Base-by-base conservation (phyloP, 2,113 vertebrate genomes). In the Antennarius striatus region DNA sequence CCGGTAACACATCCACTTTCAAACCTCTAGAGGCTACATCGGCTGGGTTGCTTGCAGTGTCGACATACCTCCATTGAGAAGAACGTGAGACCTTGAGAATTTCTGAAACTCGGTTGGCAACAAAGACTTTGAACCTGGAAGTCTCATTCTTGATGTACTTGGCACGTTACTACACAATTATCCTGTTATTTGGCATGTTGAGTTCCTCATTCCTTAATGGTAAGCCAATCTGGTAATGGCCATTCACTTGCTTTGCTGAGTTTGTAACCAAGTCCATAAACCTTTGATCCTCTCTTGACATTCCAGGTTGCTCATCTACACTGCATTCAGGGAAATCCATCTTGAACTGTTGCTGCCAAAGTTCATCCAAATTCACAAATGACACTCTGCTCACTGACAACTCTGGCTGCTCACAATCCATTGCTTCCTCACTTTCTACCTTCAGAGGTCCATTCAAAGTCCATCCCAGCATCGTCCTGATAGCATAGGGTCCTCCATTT, bases 331-430 rank as follows among this genome's bases (percentile, higher is more conserved):
- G 50, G 22, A 52, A 28, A 12, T 52, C 17, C 4, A 9, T 4
- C 7, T 52, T 52, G 17, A 52, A 28, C n/a, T 52, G 50, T 28
- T 52, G 16, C 8, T 22, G 5, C 22, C 50, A 28, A 3, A 52
- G n/a, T 12, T 52, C 10, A 22, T 52, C 50, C 50, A 52, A 22
- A 9, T 29, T 22, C 9, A 12, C 17, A 3, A 52, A 22, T 11
- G 50, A 29, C 51, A 30, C 13, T n/a, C n/a, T n/a, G n/a, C n/a
- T 54, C n/a, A 54, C 51, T 16, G 51, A 30, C 51, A 22, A 54
- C 22, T 22, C 22, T 22, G 22, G 22, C 22, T 22, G 22, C 22
- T 22, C 22, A 22, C 22, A 22, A 22, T 29, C 51, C 22, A 22
- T 22, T 22, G 22, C 22, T 22, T 22, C 1, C 22, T 22, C 22